Percentiles rank a stretch among this genome's conserved stretches.
phyloP scores from a whole-genome alignment of 1,140 invertebrate species.

The Capitella teleta region DNA sequence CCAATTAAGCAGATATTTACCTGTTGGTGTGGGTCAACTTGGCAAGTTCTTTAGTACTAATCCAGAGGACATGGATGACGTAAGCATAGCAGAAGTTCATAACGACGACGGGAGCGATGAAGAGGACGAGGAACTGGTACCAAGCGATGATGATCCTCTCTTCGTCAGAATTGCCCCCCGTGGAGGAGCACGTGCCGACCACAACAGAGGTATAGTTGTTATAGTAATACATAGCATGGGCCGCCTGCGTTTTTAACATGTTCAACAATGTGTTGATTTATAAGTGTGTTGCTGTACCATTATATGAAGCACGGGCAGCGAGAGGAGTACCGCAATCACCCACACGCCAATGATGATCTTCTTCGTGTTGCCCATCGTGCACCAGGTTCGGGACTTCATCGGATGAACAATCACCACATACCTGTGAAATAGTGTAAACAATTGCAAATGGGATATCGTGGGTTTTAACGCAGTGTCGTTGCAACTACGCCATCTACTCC shows the following conservation, averaged over 20 bases:
- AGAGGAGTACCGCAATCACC: constrained; percentile 44
- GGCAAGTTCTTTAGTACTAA: constrained; percentile 41
- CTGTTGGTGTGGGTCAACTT: constrained; percentile 14
- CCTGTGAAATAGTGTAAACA: too few species aligned
- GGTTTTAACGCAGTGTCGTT: too few species aligned
- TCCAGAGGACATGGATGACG: constrained; percentile 49
- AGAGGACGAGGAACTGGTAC: constrained; percentile 47
- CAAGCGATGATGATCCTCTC: constrained; percentile 35
- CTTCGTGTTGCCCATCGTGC: constrained; percentile 58
- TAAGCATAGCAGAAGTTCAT: constrained; percentile 48
- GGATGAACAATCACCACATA: constrained; percentile 68
- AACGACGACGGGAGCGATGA: constrained; percentile 42
- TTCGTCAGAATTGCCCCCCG: background rate
- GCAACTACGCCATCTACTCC: too few species aligned
- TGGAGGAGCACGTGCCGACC: constrained; percentile 5
- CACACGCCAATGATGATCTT: constrained; percentile 54
- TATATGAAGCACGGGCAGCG: constrained; percentile 42
- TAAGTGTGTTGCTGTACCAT: too few species aligned
- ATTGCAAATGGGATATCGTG: too few species aligned
- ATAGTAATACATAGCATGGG: too few species aligned
- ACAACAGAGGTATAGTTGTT: constrained; percentile 9
- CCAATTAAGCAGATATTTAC: background rate
- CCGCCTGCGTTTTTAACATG: too few species aligned
- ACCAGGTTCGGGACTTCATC: constrained; percentile 59
- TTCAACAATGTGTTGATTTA: too few species aligned